phyloP scores from a whole-genome alignment of 2,888 invertebrate species.

The Nyleta sp. region DNA sequence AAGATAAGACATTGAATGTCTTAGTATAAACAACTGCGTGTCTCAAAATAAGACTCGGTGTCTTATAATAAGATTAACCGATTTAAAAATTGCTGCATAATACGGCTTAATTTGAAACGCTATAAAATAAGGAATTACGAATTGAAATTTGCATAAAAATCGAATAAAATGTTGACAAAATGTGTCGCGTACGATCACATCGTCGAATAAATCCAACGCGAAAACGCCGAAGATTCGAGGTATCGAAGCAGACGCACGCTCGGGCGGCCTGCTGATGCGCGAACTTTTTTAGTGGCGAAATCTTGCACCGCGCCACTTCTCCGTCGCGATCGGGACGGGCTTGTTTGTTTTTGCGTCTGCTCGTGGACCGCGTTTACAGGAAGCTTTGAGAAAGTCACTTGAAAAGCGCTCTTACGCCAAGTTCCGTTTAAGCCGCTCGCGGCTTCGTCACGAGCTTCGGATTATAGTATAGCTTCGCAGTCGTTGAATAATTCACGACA shows the following conservation, averaged over 20 bases:
- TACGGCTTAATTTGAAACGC: too few species aligned
- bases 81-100: too few species aligned
- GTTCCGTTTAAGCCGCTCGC: constrained; percentile 65
- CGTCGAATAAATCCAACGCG: neutral
- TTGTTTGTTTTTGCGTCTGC: constrained; percentile 66
- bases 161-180: neutral
- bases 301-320: constrained; percentile 39
- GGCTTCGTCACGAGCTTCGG: constrained; percentile 69
- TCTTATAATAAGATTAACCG: too few species aligned
- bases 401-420: constrained; percentile 72
- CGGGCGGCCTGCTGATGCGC: constrained; percentile 50
- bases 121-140: too few species aligned
- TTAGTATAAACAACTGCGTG: too few species aligned
- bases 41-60: too few species aligned
- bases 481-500: constrained; percentile 80
- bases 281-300: constrained; percentile 63
- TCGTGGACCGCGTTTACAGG: constrained; percentile 69
- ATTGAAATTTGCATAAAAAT: neutral
- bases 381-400: constrained; percentile 75
- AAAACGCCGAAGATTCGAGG: constrained; percentile 22
- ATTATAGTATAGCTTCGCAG: constrained; percentile 80
- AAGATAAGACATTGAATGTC: too few species aligned
- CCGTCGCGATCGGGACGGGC: constrained; percentile 65
- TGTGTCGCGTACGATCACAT: neutral
- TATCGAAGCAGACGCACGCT: constrained; percentile 34